Conservation (phyloP, 1,140 invertebrate genomes). For the Ephestia elutella region DNA sequence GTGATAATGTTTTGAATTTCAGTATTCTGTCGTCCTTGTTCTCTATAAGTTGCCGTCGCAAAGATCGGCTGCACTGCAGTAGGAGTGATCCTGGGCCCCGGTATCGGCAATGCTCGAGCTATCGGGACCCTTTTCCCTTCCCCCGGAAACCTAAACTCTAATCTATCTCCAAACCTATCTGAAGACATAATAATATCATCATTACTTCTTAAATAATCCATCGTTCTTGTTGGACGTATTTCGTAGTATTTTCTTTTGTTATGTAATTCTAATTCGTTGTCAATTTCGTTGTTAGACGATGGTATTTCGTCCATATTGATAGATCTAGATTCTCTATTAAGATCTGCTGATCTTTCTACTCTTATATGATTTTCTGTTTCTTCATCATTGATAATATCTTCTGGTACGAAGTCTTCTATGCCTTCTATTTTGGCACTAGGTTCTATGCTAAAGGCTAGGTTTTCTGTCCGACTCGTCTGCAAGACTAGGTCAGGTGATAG, state of each 20-base stretch:
- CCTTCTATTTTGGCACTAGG: conserved; percentile 57
- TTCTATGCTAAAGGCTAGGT: conserved; percentile 63
- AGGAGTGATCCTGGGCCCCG: conserved; percentile 78
- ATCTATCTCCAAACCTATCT: conserved; percentile 51
- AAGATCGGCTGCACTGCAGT: conserved; percentile 69
- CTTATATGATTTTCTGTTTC: conserved; percentile 44
- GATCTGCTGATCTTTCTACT: conserved; percentile 59
- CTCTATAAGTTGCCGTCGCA: conserved; percentile 60
- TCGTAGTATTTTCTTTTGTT: conserved; percentile 67
- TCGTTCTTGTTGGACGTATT: conserved; percentile 66
- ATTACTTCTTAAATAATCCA: conserved; percentile 35
- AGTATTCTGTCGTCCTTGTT: conserved; percentile 76
- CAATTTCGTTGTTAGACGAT: conserved; percentile 62
- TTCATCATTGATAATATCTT: conserved; percentile 36
- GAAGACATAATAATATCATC: conserved; percentile 54
- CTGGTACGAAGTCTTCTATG: conserved; percentile 38
- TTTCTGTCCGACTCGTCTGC: conserved; percentile 52
- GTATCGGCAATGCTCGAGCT: conserved; percentile 75
- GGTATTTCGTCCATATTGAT: conserved; percentile 60
- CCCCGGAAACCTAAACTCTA: conserved; percentile 77
- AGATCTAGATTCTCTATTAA: conserved; percentile 53
- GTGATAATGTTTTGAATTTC: conserved; percentile 94
- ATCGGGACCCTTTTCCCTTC: conserved; percentile 82
- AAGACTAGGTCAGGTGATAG: conserved; percentile 29
- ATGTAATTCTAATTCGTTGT: conserved; percentile 65